These are phyloP conservation scores for Drosophila lowei DNA, from an alignment of 1,140 invertebrate genomes.

Conservation along the genomic window DNA sequence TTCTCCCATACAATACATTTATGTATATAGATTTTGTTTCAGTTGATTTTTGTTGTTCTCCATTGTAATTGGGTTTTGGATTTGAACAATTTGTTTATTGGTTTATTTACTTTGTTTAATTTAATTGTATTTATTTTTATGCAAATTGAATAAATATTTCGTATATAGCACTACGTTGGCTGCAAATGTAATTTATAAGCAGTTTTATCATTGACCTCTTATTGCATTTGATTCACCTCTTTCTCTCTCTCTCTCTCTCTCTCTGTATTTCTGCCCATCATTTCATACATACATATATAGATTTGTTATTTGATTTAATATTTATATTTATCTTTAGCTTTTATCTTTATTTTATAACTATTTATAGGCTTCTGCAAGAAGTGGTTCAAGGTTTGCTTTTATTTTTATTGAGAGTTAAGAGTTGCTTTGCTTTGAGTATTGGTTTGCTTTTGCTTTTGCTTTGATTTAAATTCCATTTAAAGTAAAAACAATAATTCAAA, in stretches of 20 bases:
- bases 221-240: slow-evolving; percentile 58
- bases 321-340: slow-evolving; percentile 37
- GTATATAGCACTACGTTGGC: slow-evolving; percentile 72
- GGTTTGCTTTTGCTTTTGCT: slow-evolving; percentile 38
- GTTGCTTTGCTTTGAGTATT: slow-evolving; percentile 70
- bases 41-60: slow-evolving; percentile 5
- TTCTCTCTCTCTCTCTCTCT: slow-evolving; percentile 11
- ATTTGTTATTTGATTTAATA: slow-evolving; percentile 39
- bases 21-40: slow-evolving; percentile 1
- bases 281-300: slow-evolving; percentile 54
- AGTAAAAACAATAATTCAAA: slow-evolving; percentile 51
- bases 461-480: slow-evolving; percentile 61
- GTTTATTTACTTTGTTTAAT: slow-evolving; percentile 12
- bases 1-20: no score
- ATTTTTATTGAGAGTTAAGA: slow-evolving; percentile 53
- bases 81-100: slow-evolving; percentile 18
- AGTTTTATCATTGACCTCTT: slow-evolving; percentile 63
- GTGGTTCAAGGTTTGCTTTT: slow-evolving; percentile 42
- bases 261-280: slow-evolving; percentile 1
- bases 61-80: slow-evolving; percentile 36
- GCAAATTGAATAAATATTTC: slow-evolving; percentile 71
- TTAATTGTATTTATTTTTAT: slow-evolving; percentile 51
- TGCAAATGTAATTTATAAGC: slow-evolving; percentile 68
- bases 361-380: slow-evolving; percentile 60
- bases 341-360: slow-evolving; percentile 49